Percentiles rank a stretch among this genome's conserved stretches.
Evolutionary conservation across 1,140 invertebrate species (phyloP).

Genomic region (Leptinotarsa texana): DNA sequence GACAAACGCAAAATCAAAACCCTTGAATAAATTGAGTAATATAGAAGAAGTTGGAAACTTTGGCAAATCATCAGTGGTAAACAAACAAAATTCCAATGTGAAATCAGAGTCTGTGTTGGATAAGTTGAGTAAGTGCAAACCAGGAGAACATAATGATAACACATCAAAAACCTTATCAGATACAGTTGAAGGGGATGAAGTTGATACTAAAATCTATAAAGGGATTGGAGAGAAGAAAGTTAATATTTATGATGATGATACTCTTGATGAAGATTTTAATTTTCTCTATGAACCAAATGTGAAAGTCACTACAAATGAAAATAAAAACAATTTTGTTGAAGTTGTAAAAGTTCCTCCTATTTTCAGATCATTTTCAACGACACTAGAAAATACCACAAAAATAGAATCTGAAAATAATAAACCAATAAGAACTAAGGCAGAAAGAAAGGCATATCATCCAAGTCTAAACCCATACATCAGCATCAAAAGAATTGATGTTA

Average conservation of each 20-base stretch:
- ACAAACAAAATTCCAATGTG: too few relatives aligned
- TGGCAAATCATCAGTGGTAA: background rate
- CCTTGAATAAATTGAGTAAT: background rate
- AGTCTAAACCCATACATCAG: constrained; percentile 5
- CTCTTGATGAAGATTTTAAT: background rate
- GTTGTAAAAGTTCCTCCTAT: background rate
- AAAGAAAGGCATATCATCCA: constrained; percentile 1
- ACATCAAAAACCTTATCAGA: too few relatives aligned
- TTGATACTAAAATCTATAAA: too few relatives aligned
- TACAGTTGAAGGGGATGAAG: too few relatives aligned
- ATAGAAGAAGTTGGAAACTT: background rate
- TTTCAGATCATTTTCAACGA: background rate
- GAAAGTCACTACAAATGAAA: background rate
- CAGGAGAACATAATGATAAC: too few relatives aligned
- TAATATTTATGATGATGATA: constrained; percentile 12
- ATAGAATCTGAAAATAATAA: constrained; percentile 3
- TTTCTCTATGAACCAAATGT: background rate
- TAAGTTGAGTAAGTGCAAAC: too few relatives aligned
- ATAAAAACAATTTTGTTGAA: background rate
- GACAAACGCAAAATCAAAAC: background rate
- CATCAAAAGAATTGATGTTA: constrained; percentile 16
- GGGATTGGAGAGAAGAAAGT: background rate
- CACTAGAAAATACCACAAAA: background rate
- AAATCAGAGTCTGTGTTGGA: too few relatives aligned
- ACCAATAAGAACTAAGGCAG: constrained; percentile 7